Evolutionary conservation across 1,140 invertebrate species (phyloP).

Genomic region (Daktulosphaira vitifoliae): DNA sequence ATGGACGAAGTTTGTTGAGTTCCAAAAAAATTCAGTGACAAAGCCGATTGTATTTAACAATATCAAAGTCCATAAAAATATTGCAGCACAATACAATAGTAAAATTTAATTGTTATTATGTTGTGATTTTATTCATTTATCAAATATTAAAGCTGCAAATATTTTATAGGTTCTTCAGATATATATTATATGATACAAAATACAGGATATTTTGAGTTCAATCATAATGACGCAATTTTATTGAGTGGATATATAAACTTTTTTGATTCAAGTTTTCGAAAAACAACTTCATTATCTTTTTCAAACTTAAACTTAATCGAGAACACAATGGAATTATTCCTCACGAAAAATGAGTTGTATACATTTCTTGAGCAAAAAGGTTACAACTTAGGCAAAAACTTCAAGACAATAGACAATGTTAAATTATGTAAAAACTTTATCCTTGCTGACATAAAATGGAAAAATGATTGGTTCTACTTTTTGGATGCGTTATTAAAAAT

Average conservation of each 20-base stretch:
- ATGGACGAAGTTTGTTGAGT: conserved; percentile 9
- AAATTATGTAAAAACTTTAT: neutral
- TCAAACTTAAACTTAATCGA: neutral
- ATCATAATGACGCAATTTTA: neutral
- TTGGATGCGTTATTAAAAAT: conserved; percentile 1
- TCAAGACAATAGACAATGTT: neutral
- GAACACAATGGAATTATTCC: neutral
- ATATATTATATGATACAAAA: conserved; percentile 10
- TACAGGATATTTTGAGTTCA: conserved; percentile 5
- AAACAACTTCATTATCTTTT: no score
- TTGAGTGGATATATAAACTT: neutral
- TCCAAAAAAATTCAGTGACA: neutral
- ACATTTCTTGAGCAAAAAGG: neutral
- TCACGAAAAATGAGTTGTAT: neutral
- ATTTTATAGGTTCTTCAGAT: neutral
- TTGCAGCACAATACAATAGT: neutral
- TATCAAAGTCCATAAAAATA: neutral
- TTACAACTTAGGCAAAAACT: neutral
- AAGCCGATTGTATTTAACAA: neutral
- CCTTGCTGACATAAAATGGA: neutral
- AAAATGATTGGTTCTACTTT: conserved; percentile 21
- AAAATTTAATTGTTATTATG: neutral
- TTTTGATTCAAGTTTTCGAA: neutral
- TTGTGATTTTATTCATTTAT: no score
- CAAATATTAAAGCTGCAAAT: no score